These are phyloP conservation scores for Hippocampus comes DNA, from an alignment of 2,113 vertebrate species.

Conservation along the genomic window DNA sequence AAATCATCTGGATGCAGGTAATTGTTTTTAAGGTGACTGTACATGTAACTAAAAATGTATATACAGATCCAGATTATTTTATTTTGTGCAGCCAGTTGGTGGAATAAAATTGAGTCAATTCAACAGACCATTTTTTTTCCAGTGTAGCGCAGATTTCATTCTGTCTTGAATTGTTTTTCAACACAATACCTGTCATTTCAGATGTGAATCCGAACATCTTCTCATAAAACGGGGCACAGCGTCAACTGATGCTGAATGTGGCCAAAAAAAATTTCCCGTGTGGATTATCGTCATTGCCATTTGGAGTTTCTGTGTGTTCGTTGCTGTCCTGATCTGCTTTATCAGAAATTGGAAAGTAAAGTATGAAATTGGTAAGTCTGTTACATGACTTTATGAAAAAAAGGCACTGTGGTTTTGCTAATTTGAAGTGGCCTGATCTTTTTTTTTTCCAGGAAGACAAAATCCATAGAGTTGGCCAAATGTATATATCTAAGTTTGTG, in stretches of 20 bases:
- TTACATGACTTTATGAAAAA: not conserved
- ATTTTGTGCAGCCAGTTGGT: too few species aligned
- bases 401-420: not conserved
- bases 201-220: slow-evolving; percentile 10
- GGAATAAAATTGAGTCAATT: too few species aligned
- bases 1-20: too few species aligned
- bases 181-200: slow-evolving; percentile 14
- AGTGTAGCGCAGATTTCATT: not conserved
- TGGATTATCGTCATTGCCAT: accelerated
- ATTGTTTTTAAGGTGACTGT: too few species aligned
- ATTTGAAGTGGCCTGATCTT: not conserved
- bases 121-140: too few species aligned
- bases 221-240: slow-evolving; percentile 13
- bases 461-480: too few species aligned
- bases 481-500: too few species aligned
- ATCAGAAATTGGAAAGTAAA: not conserved
- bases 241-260: slow-evolving; percentile 27
- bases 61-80: too few species aligned
- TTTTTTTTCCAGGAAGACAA: not conserved
- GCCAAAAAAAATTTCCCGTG: accelerated
- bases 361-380: not conserved
- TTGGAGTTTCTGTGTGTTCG: too few species aligned
- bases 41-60: too few species aligned
- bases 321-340: not conserved
- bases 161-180: not conserved